phyloP scores from a whole-genome alignment of 2,888 invertebrate genomes.

The Lottia scabra region DNA sequence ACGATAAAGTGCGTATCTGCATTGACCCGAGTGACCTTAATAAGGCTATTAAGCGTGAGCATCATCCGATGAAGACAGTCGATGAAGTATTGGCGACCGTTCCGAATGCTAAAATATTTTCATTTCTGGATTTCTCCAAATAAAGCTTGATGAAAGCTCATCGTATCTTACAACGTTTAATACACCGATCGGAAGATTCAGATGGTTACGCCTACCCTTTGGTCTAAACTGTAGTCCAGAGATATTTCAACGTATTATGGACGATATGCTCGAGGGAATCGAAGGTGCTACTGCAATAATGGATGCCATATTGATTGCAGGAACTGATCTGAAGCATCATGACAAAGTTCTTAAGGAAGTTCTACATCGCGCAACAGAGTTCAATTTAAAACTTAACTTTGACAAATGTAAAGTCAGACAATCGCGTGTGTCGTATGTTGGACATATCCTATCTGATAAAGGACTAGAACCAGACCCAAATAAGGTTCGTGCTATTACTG shows the following conservation, averaged over 20 bases:
- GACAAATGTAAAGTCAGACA: constrained; percentile 30
- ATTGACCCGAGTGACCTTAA: constrained; percentile 39
- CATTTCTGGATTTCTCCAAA: constrained; percentile 39
- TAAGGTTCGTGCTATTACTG: constrained; percentile 31
- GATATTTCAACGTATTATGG: constrained; percentile 39
- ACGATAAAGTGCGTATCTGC: constrained; percentile 39
- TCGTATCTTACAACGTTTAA: constrained; percentile 43
- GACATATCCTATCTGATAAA: constrained; percentile 27
- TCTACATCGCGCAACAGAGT: constrained; percentile 27
- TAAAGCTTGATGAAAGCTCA: constrained; percentile 35
- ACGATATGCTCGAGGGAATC: constrained; percentile 34
- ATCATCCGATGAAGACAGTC: constrained; percentile 39
- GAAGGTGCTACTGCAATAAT: constrained; percentile 35
- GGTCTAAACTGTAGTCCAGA: constrained; percentile 39
- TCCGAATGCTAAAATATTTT: constrained; percentile 39
- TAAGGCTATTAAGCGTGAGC: constrained; percentile 31
- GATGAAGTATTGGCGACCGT: constrained; percentile 37
- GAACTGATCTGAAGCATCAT: constrained; percentile 28
- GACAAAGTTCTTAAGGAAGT: constrained; percentile 33
- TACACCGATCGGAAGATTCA: constrained; percentile 37
- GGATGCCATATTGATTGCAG: constrained; percentile 38
- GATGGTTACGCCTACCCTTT: constrained; percentile 40
- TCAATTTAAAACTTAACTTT: constrained; percentile 36
- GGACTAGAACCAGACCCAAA: constrained; percentile 33
- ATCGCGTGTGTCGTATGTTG: constrained; percentile 26